Base-by-base conservation (phyloP, 1,140 invertebrate species). In the Caenorhabditis inopinata region DNA sequence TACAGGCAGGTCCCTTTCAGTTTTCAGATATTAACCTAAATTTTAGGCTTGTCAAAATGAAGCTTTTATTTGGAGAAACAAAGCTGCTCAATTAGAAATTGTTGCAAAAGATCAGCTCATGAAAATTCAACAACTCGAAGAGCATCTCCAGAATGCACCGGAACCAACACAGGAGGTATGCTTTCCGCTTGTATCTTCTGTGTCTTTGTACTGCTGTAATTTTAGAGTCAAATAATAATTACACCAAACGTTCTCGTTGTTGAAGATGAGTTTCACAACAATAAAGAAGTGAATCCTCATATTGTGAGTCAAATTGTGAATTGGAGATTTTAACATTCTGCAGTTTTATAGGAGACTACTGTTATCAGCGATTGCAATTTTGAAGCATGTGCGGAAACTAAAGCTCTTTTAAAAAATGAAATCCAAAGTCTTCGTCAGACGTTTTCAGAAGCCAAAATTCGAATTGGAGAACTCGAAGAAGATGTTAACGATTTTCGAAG, bases 1-100 rank as follows among this genome's bases (percentile, higher is more conserved):
- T 85, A 35, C 82, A 85, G 83, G 83, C 85, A 62, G 4, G 4
- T 21, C 18, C 0, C 7, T 23, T 6, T 32, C 9, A 18, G n/a
- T 5, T 76, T 25, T 49, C 14, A 6, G 45, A 35, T 81, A 11
- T 25, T 3, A 9, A 42, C 9, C 6, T 14, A 16, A 25, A 58
- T 9, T 47, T 76, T 16, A 83, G 84, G 87, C 87, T 11, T 88
- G 87, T 62, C 85, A 87, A 45, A 85, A 86, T 74, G 87, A 88
- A 78, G 86, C 87, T 3, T 68, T 88, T 11, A 77, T 88, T 18
- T 88, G 87, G 85, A 47, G 87, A 62, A 88, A 84, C 16, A 88
- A 88, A 74, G 84, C 86, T 29, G 86, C 87, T 9, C 85, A 88
- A 79, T 74, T 88, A 49, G 87, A 88, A 82, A 81, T 88, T 32